Evolutionary conservation across 2,888 invertebrate genomes (phyloP).

Genomic region (Patella caerulea): DNA sequence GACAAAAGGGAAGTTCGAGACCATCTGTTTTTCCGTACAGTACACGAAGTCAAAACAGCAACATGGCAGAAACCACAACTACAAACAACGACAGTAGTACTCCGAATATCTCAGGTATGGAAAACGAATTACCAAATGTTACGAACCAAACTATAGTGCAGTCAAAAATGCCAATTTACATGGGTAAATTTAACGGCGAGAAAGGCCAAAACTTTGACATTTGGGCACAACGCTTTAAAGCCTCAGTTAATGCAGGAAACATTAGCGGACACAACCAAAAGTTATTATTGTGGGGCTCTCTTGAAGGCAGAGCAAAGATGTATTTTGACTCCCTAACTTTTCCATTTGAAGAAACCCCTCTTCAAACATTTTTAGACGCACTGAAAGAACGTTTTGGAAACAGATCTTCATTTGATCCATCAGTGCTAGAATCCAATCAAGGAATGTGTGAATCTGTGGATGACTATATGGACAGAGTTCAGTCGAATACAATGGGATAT

Average conservation of each 20-base stretch:
- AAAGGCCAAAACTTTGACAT: not conserved
- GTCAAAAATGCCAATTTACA: too few relatives aligned
- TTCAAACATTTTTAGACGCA: not conserved
- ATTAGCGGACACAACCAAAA: not conserved
- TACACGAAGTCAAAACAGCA: too few relatives aligned
- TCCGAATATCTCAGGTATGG: too few relatives aligned
- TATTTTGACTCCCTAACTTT: not conserved
- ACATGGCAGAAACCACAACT: too few relatives aligned
- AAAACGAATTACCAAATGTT: too few relatives aligned
- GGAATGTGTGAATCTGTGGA: not conserved
- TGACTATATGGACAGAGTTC: not conserved
- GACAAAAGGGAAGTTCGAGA: too few relatives aligned
- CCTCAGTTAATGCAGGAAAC: not conserved
- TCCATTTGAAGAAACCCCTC: not conserved
- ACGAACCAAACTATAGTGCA: too few relatives aligned
- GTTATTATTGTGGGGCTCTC: not conserved
- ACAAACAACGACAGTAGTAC: too few relatives aligned
- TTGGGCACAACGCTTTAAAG: not conserved
- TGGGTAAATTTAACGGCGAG: not conserved
- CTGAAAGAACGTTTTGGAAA: not conserved
- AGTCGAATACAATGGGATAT: not conserved
- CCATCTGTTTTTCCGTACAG: too few relatives aligned
- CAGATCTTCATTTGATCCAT: not conserved
- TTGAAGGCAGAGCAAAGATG: not conserved
- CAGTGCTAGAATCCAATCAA: not conserved